Conservation (phyloP, 2,113 vertebrate species). For the Solea solea region DNA sequence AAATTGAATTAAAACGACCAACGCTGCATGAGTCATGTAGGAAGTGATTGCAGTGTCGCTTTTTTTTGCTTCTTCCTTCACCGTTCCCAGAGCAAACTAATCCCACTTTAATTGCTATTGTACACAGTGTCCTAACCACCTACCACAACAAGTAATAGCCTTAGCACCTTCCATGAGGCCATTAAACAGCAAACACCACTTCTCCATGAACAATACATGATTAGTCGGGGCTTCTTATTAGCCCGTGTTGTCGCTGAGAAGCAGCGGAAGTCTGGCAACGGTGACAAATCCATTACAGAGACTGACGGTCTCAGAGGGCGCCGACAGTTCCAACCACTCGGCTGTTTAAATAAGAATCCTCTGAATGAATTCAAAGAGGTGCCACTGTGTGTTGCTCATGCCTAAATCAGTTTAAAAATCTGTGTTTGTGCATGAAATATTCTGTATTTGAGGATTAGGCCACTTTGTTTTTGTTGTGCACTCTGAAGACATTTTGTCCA, state of each 20-base stretch:
- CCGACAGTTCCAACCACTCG: not conserved
- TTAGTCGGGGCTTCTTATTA: conserved; percentile 2
- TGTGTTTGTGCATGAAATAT: too few relatives aligned
- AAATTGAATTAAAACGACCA: too few relatives aligned
- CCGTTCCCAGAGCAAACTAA: not conserved
- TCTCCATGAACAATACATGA: conserved; percentile 18
- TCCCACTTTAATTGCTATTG: not conserved
- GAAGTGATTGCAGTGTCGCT: too few relatives aligned
- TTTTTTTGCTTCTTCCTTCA: not conserved
- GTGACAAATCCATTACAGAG: not conserved
- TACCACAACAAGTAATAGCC: not conserved
- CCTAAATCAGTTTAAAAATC: not conserved
- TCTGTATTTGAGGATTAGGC: too few relatives aligned
- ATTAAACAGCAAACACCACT: not conserved
- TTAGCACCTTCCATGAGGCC: not conserved
- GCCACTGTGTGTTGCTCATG: not conserved
- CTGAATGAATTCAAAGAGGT: not conserved
- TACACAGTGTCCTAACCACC: not conserved
- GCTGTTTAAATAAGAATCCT: not conserved
- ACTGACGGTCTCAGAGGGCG: not conserved
- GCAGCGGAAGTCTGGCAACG: not conserved
- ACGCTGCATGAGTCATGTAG: too few relatives aligned
- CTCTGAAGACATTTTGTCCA: not conserved
- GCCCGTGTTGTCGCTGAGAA: conserved; percentile 21
- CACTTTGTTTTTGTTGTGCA: not conserved